Evolutionary conservation across 2,797 vertebrate species (phyloP).

Genomic region (Tragelaphus eurycerus): DNA sequence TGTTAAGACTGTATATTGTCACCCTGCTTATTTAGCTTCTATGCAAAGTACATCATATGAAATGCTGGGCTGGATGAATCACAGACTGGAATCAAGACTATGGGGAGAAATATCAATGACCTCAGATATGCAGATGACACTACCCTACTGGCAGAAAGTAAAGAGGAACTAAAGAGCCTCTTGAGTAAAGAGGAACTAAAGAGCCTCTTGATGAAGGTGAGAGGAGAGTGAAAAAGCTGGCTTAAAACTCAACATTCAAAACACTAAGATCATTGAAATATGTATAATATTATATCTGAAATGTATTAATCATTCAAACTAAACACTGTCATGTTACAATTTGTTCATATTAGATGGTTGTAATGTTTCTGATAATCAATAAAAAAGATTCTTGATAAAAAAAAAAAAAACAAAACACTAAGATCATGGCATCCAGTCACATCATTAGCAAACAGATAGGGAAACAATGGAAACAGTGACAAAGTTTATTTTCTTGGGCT

Average conservation of each 20-base stretch:
- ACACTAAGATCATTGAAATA: neutral
- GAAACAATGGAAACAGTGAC: neutral
- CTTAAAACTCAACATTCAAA: neutral
- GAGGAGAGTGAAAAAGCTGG: no score
- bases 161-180: neutral
- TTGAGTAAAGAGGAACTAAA: no score
- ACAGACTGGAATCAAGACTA: neutral
- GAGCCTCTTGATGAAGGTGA: no score
- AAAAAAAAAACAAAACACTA: neutral
- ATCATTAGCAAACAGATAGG: neutral
- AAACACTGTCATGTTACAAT: no score
- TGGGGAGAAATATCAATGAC: neutral
- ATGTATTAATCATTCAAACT: no score
- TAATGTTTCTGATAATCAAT: no score
- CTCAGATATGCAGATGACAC: neutral
- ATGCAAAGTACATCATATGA: neutral
- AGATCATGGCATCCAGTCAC: neutral
- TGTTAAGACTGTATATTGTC: neutral
- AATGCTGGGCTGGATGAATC: neutral
- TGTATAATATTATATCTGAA: no score
- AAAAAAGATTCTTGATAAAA: no score
- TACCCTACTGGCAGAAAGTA: neutral
- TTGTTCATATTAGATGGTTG: no score
- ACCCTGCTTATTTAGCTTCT: neutral
- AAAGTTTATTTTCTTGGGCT: neutral